Evolutionary conservation across 2,888 invertebrate species (phyloP), one percentile per base, ranked within the genome.

Genomic region (Tetanocera ferruginea): DNA sequence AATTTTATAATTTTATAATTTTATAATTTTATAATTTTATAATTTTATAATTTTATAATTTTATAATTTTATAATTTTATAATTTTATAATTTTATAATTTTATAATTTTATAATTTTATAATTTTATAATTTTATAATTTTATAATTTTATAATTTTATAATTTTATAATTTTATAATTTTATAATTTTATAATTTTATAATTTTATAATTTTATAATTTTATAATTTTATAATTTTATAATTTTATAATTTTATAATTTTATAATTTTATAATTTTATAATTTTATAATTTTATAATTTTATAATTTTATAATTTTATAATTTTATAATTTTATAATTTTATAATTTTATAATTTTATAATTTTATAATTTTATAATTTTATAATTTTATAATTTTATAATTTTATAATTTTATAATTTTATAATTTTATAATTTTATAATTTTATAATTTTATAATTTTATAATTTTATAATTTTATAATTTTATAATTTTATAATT

Each of bases 401-500:
- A 49, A 49, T 49, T 49, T 49, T 14, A 49, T 49, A 49, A 49
- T 49, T 49, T 49, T 14, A 49, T 49, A 49, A 49, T 49, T 49
- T 49, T 14, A 49, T 49, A 49, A 49, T 49, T 49, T 49, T 14
- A 49, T 49, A 49, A 49, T 49, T 49, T 49, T 14, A 49, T 49
- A 49, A 49, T 49, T 49, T 49, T 14, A 49, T 49, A 49, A 49
- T 49, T 49, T 49, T 14, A 49, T 49, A 49, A 55, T 43, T 72
- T 66, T 34, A 66, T 60, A 60, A 64, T 78, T 80, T 78, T 64
- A 79, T 79, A 80, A 81, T 78, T 80, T 79, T 23, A 77, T 76
- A 80, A 80, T 76, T 78, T 76, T 67, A 60, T 72, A 77, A 76
- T 78, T 78, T 81, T 76, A 80, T 78, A 79, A 81, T 80, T 78